A percentile compares a stretch with the other conserved stretches of the same genome.
phyloP scores from a whole-genome alignment of 2,113 vertebrate genomes.

The Cyanocitta stelleri region DNA sequence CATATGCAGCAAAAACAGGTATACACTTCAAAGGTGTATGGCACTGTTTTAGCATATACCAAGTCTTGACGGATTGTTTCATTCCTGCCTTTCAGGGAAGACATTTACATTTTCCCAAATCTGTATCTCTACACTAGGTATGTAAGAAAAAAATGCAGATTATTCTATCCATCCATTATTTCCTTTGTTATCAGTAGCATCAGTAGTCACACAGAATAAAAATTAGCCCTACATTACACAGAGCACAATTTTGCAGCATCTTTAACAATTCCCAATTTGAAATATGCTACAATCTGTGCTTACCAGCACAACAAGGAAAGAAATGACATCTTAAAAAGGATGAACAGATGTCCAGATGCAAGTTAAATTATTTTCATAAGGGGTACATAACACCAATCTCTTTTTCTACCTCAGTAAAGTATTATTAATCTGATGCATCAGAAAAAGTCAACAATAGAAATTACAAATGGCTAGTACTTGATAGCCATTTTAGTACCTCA shows the following conservation, averaged over 20 bases:
- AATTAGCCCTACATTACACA: neutral
- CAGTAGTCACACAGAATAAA: neutral
- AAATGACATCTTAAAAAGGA: neutral
- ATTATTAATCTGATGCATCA: neutral
- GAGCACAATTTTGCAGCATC: neutral
- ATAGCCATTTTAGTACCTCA: neutral
- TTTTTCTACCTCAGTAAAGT: neutral
- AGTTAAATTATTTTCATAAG: neutral
- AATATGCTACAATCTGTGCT: neutral
- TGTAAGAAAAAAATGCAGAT: neutral
- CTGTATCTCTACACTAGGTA: accelerated
- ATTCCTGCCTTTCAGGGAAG: neutral
- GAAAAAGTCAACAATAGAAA: neutral
- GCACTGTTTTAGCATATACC: neutral
- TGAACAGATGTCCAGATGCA: neutral
- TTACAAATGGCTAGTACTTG: neutral
- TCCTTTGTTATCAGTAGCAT: neutral
- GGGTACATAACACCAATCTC: neutral
- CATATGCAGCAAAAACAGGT: neutral
- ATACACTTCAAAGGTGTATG: neutral
- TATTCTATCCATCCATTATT: neutral
- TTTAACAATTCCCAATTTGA: neutral
- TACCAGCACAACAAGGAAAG: neutral
- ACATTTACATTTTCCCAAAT: neutral
- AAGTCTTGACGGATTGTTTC: neutral